Base-by-base conservation (phyloP, 2,113 vertebrate species). In the Castor canadensis region DNA sequence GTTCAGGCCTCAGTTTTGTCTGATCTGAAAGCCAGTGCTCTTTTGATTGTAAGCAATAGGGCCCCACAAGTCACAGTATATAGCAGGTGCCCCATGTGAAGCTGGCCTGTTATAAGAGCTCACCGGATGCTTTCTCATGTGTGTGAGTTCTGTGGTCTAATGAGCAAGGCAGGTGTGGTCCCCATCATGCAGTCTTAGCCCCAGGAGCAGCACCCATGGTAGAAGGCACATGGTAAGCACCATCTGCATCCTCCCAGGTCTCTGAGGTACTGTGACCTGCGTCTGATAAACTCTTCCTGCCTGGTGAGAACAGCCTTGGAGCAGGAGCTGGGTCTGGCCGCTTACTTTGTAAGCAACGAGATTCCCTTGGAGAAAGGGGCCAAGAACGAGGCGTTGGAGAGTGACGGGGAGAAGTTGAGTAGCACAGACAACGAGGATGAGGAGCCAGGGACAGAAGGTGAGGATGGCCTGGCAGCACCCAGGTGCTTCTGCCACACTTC, bases 401-500 rank as follows among this genome's bases (percentile, higher is more conserved):
- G 99, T 60, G 99, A 99, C 24, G 98, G 98, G 0, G 99, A 99
- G 94, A 99, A 99, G 98, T 98, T 99, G 90, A 99, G 99, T 98
- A 99, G 99, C 97, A 99, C 99, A 1, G 99, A 99, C 98, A 99
- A 99, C 5, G 99, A 99, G 97, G 99, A 99, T 9, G 99, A 99
- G 95, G 99, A 99, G 97, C 98, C 97, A 58, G 98, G 94, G 0
- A 98, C 98, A 0, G 99, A 99, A 95, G 99, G 99, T 99, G 98
- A 96, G 96, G 62, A 93, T 3, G 32, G 43, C 19, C 54, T 28
- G 3, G 0, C 38, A 0, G 28, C 0, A 12, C 64, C 52, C 28
- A 1, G 1, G 30, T 2, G 47, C 2, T 15, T n/a, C 54, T 7
- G 5, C 22, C 16, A 5, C 15, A 22, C 8, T 0, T 16, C 81